Base-by-base conservation (phyloP, 2,113 vertebrate genomes). In the Nettapus auritus region DNA sequence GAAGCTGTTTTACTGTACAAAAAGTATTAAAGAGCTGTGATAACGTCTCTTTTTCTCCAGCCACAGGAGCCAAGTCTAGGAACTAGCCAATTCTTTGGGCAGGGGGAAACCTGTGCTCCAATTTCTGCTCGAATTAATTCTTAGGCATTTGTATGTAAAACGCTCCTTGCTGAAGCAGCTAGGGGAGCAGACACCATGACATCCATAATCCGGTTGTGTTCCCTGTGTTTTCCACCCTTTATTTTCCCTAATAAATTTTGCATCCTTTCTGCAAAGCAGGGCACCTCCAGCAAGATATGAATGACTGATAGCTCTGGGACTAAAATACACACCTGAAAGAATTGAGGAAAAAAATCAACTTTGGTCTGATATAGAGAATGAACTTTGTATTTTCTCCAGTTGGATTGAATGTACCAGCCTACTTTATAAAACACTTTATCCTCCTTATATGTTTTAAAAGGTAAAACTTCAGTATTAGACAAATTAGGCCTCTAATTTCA, bases 1-100 rank as follows among this genome's bases (percentile, higher is more conserved):
- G 84, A 91, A 94, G 87, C 66, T 20, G 8, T 96, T 94, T 82
- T 69, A 85, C 89, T 94, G 75, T 91, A 91, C 63, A 76, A 52
- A 86, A 89, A 34, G n/a, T 92, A 85, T 73, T 94, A 89, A 89
- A 92, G 57, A 62, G 38, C 84, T 84, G 74, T 70, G 66, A 79
- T 90, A 63, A 63, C 1, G 46, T 90, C 17, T 88, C 44, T 71
- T 11, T 62, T 29, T 60, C 26, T 88, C 5, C 91, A 94, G 57
- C 89, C 53, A 87, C 78, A 85, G 89, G 84, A 94, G 31, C 82
- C 57, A 46, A 76, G n/a, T 40, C 52, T 75, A 78, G 76, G 63
- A 86, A 38, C 33, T 74, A 71, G 73, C 55, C 44, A 50, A 11
- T 89, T 93, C 93, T 84, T 82, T 89, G 56, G 66, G 60, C 34